Percentiles rank a stretch among this genome's conserved stretches.
Conservation (phyloP, 2,888 invertebrate species). For the Anthrax anthrax region DNA sequence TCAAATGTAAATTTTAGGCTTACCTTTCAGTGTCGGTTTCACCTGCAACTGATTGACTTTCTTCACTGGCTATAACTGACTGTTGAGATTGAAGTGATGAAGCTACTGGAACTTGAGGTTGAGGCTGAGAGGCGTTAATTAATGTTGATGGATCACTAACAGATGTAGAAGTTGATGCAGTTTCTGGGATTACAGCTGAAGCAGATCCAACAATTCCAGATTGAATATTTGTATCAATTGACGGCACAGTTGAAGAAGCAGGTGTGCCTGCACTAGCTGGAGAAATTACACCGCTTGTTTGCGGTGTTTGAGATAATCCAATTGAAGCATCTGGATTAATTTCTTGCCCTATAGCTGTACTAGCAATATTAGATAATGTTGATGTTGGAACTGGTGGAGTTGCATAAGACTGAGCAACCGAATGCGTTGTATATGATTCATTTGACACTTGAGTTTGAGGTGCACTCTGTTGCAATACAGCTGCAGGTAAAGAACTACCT, state of each 20-base stretch:
- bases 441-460: conserved; percentile 4
- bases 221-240: conserved; percentile 9
- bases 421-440: conserved; percentile 1
- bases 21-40: conserved; percentile 36
- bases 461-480: neutral
- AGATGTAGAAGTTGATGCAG: conserved; percentile 12
- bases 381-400: conserved; percentile 10
- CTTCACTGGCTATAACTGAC: conserved; percentile 12
- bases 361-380: conserved; percentile 5
- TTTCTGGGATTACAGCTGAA: conserved; percentile 6
- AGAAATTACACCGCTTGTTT: conserved; percentile 2
- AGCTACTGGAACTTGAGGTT: conserved; percentile 36
- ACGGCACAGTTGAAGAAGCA: neutral
- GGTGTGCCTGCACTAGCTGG: conserved; percentile 6
- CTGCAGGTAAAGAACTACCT: neutral
- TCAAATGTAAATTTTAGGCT: too few species aligned
- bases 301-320: conserved; percentile 12
- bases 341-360: conserved; percentile 1
- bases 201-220: conserved; percentile 8
- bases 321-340: conserved; percentile 7
- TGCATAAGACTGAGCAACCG: conserved; percentile 6
- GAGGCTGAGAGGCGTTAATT: conserved; percentile 17
- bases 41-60: conserved; percentile 15
- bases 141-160: conserved; percentile 23
- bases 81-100: conserved; percentile 32